These are phyloP conservation scores for Caenorhabditis inopinata DNA, from an alignment of 1,140 invertebrate genomes.

Conservation along the genomic window DNA sequence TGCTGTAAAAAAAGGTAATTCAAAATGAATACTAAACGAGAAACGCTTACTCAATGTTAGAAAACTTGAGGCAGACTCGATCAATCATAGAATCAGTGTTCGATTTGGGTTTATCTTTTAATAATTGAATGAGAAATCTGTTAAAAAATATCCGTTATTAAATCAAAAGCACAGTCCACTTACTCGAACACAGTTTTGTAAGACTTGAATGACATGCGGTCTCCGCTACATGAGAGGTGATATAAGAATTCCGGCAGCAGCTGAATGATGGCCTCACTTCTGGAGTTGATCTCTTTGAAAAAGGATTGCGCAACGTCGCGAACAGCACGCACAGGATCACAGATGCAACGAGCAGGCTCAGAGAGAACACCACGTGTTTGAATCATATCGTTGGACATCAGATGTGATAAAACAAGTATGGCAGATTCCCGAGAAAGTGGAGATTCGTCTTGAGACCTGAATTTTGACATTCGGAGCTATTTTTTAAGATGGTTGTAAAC, in stretches of 20 bases:
- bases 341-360: background rate
- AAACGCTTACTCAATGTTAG: background rate
- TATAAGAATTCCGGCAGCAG: background rate
- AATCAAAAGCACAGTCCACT: background rate
- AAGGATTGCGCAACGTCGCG: background rate
- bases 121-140: background rate
- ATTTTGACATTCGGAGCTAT: background rate
- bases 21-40: background rate
- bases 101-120: background rate
- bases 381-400: constrained; percentile 9
- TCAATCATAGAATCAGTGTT: background rate
- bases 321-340: background rate
- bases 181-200: constrained; percentile 6
- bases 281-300: background rate
- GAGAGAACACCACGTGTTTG: background rate
- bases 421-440: background rate
- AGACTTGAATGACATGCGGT: background rate
- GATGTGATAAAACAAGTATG: background rate
- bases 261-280: background rate
- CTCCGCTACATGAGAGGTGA: background rate
- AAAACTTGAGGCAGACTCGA: background rate
- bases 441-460: background rate
- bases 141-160: background rate
- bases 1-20: background rate
- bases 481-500: background rate